A percentile compares a stretch with the other conserved stretches of the same genome.
Conservation (phyloP, 1,140 invertebrate genomes). For the Drosophila mayri region DNA sequence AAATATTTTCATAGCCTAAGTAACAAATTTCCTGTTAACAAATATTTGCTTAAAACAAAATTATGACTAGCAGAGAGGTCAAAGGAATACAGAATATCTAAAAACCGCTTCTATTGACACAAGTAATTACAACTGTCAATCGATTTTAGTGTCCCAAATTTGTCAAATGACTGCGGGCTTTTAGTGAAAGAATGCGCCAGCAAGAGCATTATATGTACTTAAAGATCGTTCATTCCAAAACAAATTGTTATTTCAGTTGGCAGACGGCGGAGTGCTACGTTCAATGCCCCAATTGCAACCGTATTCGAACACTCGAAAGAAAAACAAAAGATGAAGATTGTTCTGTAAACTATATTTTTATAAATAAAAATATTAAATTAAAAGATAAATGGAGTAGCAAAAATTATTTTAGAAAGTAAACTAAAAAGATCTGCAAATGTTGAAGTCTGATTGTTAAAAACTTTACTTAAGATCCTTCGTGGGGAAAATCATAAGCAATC, state of each 20-base stretch:
- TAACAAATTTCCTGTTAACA: slow-evolving; percentile 20
- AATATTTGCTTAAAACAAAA: slow-evolving; percentile 33
- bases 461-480: no score
- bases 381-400: no score
- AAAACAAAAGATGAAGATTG: neutral
- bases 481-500: no score
- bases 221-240: slow-evolving; percentile 15
- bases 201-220: slow-evolving; percentile 21
- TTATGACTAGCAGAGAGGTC: slow-evolving; percentile 32
- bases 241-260: slow-evolving; percentile 69
- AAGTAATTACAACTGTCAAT: slow-evolving; percentile 80
- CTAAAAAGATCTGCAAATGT: no score
- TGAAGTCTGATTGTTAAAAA: no score
- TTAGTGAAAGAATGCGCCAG: slow-evolving; percentile 65
- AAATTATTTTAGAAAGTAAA: no score
- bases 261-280: slow-evolving; percentile 31
- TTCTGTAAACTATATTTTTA: neutral
- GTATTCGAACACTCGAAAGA: slow-evolving; percentile 2
- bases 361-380: no score
- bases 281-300: slow-evolving; percentile 32
- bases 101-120: slow-evolving; percentile 50
- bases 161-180: slow-evolving; percentile 65
- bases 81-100: slow-evolving; percentile 21
- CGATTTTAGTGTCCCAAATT: slow-evolving; percentile 80
- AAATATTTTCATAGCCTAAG: neutral